These are phyloP conservation scores for Lepidonotus clava DNA, from an alignment of 2,888 invertebrate genomes.

Conservation along the genomic window DNA sequence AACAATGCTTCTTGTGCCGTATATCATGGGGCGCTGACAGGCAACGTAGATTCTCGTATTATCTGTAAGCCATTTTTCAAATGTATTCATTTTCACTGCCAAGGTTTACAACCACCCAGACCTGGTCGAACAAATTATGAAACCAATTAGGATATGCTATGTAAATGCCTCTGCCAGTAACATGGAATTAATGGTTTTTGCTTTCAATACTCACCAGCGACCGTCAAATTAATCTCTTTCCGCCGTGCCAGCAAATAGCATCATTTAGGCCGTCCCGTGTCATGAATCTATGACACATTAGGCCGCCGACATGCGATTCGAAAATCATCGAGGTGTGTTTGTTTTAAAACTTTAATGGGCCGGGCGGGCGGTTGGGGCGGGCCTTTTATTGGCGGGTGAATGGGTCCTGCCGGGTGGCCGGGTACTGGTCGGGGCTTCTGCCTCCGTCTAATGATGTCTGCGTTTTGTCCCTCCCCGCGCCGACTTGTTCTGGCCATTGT, in stretches of 20 bases:
- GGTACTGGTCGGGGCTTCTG: neutral
- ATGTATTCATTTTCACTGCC: neutral
- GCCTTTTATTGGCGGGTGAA: neutral
- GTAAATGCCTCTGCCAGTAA: neutral
- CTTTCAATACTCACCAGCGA: conserved; percentile 7
- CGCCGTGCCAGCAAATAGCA: conserved; percentile 1
- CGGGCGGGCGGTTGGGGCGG: neutral
- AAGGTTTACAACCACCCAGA: conserved; percentile 27
- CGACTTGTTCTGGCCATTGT: conserved; percentile 46
- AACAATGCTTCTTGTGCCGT: neutral
- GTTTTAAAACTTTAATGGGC: conserved; percentile 51
- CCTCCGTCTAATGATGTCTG: conserved; percentile 30
- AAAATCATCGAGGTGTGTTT: conserved; percentile 50
- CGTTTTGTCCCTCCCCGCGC: conserved; percentile 12
- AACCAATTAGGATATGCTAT: conserved; percentile 19
- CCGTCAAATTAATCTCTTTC: conserved; percentile 5
- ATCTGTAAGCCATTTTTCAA: conserved; percentile 5
- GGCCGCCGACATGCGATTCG: conserved; percentile 21
- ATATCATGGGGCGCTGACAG: neutral
- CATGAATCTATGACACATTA: conserved; percentile 36
- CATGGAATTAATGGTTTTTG: neutral
- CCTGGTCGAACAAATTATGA: neutral
- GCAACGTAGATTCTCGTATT: neutral
- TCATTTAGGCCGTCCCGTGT: conserved; percentile 13
- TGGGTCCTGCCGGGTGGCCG: conserved; percentile 8